Percentiles rank a stretch among this genome's conserved stretches.
These are phyloP conservation scores for Chionoecetes opilio DNA, from an alignment of 1,140 invertebrate species.

Conservation along the genomic window DNA sequence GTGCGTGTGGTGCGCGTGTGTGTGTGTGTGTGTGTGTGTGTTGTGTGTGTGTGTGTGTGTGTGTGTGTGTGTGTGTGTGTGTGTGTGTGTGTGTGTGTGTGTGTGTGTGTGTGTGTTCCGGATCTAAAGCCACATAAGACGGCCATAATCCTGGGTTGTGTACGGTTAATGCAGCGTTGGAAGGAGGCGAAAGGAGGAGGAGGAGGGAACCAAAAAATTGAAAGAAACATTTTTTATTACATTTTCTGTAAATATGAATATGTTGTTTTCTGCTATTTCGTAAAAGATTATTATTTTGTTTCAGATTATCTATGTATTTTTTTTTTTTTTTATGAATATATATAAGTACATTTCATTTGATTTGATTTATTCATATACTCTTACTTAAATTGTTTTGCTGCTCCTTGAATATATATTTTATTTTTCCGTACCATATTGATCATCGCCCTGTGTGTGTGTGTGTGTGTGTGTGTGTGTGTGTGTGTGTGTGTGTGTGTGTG, in stretches of 20 bases:
- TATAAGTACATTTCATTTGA: neutral
- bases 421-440: too few relatives aligned
- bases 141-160: neutral
- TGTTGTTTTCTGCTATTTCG: too few relatives aligned
- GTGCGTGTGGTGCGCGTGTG: too few relatives aligned
- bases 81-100: neutral
- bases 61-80: neutral
- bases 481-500: slow-evolving; percentile 27
- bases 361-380: neutral
- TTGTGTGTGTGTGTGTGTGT: too few relatives aligned
- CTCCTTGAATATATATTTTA: too few relatives aligned
- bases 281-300: too few relatives aligned
- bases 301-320: too few relatives aligned
- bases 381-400: neutral
- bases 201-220: neutral
- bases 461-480: slow-evolving; percentile 27
- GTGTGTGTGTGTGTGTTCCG: neutral
- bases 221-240: too few relatives aligned
- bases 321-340: too few relatives aligned
- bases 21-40: too few relatives aligned
- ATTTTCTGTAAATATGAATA: too few relatives aligned
- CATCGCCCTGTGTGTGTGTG: neutral
- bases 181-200: neutral
- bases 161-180: neutral
- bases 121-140: neutral